phyloP scores from a whole-genome alignment of 2,113 vertebrate species.

The Onychostoma macrolepis region DNA sequence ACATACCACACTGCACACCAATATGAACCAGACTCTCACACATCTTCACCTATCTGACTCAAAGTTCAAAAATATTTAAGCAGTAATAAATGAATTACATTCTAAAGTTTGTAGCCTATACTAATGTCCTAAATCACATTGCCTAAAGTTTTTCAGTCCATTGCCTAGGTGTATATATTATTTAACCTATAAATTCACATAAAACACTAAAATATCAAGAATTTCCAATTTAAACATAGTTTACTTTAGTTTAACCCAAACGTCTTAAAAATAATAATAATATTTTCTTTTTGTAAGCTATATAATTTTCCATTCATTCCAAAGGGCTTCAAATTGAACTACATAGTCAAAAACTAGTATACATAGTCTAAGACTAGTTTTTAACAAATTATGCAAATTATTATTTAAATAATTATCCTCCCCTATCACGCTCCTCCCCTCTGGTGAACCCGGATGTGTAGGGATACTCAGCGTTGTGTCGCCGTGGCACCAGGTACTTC shows the following conservation, averaged over 20 bases:
- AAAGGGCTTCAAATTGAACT: not conserved
- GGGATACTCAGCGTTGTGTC: not conserved
- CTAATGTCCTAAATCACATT: not conserved
- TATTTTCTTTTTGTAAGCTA: not conserved
- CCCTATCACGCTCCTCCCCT: not conserved
- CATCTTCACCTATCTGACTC: not conserved
- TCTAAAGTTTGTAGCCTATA: not conserved
- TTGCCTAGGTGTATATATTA: not conserved
- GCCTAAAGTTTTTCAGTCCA: not conserved
- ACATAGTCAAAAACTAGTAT: not conserved
- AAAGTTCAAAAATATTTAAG: not conserved
- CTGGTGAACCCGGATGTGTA: not conserved
- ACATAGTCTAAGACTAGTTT: no score
- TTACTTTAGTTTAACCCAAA: not conserved
- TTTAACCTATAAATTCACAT: not conserved
- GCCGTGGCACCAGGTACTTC: slow-evolving; percentile 15
- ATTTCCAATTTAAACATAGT: not conserved
- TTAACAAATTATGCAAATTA: no score
- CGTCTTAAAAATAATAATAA: not conserved
- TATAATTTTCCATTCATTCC: no score
- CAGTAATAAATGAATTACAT: not conserved
- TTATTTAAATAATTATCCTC: no score
- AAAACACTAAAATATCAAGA: not conserved
- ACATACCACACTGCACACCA: not conserved
- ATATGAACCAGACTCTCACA: not conserved